phyloP scores from a whole-genome alignment of 1,140 invertebrate genomes.

The Sitobion miscanthi region DNA sequence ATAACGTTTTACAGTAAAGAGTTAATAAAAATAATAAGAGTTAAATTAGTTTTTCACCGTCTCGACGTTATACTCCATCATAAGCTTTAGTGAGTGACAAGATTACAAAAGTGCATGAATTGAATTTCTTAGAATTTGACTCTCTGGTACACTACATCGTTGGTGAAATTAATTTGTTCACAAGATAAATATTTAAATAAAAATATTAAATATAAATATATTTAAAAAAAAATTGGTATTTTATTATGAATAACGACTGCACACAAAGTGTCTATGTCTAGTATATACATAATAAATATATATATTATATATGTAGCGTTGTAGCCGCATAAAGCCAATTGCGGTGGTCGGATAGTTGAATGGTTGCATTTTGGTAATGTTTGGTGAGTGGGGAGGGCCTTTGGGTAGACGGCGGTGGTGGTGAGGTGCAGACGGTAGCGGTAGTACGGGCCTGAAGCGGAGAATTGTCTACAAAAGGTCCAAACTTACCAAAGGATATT shows the following conservation, averaged over 20 bases:
- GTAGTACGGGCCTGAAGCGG: neutral
- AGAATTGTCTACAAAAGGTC: conserved; percentile 50
- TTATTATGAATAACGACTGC: neutral
- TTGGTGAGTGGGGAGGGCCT: neutral
- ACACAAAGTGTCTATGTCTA: neutral
- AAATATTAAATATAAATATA: no score
- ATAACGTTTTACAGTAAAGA: neutral
- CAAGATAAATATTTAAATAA: neutral
- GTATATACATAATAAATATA: neutral
- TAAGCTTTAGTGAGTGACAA: neutral
- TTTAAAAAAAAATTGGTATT: neutral
- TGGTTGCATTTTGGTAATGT: neutral
- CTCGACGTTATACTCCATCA: neutral
- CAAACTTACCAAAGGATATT: conserved; percentile 54
- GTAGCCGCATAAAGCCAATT: neutral
- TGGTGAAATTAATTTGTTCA: neutral
- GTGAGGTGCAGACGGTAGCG: no score
- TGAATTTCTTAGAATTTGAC: neutral
- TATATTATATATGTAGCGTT: neutral
- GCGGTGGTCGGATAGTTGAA: neutral
- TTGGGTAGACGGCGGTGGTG: neutral
- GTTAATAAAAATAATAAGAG: neutral
- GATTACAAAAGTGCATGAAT: neutral
- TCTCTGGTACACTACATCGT: neutral
- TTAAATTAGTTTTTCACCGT: neutral